A percentile compares a stretch with the other conserved stretches of the same genome.
Conservation (phyloP, 1,140 invertebrate species). For the Coenobita brevimanus region DNA sequence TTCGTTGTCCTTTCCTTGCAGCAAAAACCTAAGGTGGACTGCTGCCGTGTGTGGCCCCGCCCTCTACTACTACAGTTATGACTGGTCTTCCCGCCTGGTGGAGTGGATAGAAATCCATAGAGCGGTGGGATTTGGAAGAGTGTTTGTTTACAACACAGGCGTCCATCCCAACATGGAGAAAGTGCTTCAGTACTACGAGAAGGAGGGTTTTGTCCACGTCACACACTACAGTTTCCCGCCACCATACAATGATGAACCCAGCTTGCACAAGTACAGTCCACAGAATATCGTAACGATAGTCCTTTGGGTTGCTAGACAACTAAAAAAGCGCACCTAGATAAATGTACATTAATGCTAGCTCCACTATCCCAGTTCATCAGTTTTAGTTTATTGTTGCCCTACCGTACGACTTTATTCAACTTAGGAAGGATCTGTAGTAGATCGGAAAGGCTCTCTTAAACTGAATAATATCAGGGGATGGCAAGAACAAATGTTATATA, state of each 20-base stretch:
- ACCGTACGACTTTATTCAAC: too few species aligned
- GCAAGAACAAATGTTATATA: too few species aligned
- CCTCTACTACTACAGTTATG: conserved; percentile 53
- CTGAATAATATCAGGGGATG: too few species aligned
- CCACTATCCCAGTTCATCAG: too few species aligned
- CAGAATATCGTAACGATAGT: too few species aligned
- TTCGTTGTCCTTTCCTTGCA: background rate
- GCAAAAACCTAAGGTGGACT: background rate
- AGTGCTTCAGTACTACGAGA: conserved; percentile 56
- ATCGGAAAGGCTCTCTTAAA: too few species aligned
- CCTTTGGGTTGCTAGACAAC: too few species aligned
- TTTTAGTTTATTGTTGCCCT: too few species aligned
- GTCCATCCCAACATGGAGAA: conserved; percentile 57
- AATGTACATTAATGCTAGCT: too few species aligned
- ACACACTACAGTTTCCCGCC: conserved; percentile 40
- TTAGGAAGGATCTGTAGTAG: too few species aligned
- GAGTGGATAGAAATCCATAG: conserved; percentile 53
- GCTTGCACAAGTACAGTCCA: conserved; percentile 69
- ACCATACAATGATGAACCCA: conserved; percentile 45
- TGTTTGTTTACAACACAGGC: conserved; percentile 38
- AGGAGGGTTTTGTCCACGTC: conserved; percentile 38
- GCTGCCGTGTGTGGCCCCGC: conserved; percentile 45
- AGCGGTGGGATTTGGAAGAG: conserved; percentile 15
- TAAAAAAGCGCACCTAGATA: too few species aligned
- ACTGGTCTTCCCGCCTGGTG: conserved; percentile 42